Percentiles rank a stretch among this genome's conserved stretches.
Evolutionary conservation across 2,797 vertebrate species (phyloP).

Genomic region (Cephalopachus bancanus): DNA sequence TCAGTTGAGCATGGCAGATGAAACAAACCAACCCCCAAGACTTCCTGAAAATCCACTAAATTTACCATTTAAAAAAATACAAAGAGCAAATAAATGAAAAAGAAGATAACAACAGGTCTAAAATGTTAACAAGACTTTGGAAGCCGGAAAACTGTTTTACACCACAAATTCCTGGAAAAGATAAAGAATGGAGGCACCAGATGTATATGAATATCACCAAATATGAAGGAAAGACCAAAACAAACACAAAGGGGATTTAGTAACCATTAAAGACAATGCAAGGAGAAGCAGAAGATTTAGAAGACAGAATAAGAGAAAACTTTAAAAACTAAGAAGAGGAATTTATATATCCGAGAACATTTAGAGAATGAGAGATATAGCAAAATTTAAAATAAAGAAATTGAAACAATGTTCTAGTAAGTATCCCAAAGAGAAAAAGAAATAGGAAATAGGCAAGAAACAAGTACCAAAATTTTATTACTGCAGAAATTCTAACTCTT

Average conservation of each 20-base stretch:
- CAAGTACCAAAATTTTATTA: not conserved
- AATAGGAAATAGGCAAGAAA: not conserved
- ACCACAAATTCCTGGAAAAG: slow-evolving; percentile 36
- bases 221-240: not conserved
- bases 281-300: slow-evolving; percentile 11
- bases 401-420: not conserved
- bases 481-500: not conserved
- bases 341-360: not conserved
- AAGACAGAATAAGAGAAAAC: not conserved
- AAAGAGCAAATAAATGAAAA: slow-evolving; percentile 33
- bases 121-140: slow-evolving; percentile 2
- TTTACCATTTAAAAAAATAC: slow-evolving; percentile 13
- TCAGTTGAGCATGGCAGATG: slow-evolving; percentile 28
- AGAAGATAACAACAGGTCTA: not conserved
- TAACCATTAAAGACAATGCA: not conserved
- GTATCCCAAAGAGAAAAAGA: not conserved
- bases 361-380: not conserved
- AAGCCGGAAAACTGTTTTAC: slow-evolving; percentile 28
- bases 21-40: slow-evolving; percentile 53
- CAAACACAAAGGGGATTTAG: not conserved
- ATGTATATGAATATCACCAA: not conserved
- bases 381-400: not conserved
- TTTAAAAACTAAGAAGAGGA: not conserved
- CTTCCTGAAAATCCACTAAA: not conserved
- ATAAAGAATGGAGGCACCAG: not conserved